Conservation (phyloP, 92 coral and sea anemone species). For the Epizoanthus fatuus region DNA sequence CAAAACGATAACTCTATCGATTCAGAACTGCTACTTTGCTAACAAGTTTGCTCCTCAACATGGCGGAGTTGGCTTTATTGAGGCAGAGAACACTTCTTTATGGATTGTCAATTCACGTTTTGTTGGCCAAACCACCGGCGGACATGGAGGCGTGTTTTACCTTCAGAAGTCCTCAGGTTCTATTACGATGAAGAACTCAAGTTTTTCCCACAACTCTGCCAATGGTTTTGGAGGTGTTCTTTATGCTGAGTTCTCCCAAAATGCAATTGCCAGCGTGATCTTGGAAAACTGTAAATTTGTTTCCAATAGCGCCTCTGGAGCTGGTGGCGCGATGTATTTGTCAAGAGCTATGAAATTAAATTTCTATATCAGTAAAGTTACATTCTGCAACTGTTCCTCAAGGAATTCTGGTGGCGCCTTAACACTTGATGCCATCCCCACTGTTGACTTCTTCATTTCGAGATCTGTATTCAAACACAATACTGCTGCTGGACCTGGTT, state of each 20-base stretch:
- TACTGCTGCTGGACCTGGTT: background rate
- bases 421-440: background rate
- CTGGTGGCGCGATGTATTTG: conserved; percentile 36
- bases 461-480: background rate
- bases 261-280: background rate
- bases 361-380: conserved; percentile 14
- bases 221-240: conserved; percentile 30
- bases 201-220: conserved; percentile 22
- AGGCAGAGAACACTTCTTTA: conserved; percentile 10
- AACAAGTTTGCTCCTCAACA: conserved; percentile 1
- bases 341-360: background rate
- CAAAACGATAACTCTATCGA: background rate
- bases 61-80: conserved; percentile 36
- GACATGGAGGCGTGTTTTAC: conserved; percentile 32
- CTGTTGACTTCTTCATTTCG: conserved; percentile 16
- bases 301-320: conserved; percentile 27
- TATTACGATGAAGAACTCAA: conserved; percentile 15
- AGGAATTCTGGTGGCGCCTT: background rate
- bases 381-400: conserved; percentile 24
- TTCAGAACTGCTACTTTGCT: conserved; percentile 20
- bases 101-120: conserved; percentile 15
- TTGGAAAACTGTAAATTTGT: conserved; percentile 23
- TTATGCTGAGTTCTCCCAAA: background rate
- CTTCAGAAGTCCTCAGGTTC: background rate
- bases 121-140: background rate